phyloP scores from a whole-genome alignment of 53 echinoderm and acorn worm species.

The Echinarachnius parma region DNA sequence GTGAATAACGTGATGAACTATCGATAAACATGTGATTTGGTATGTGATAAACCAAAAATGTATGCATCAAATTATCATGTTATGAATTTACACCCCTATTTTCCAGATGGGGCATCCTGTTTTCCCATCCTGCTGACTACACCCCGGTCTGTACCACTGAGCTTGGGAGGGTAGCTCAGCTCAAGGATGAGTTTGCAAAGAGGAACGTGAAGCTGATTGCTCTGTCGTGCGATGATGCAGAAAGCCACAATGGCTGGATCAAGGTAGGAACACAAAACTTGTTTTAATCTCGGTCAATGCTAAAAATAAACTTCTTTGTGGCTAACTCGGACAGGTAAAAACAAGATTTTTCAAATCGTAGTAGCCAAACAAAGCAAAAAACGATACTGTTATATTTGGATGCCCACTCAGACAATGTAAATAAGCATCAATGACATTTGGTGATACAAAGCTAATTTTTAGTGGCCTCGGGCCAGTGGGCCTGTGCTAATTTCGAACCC shows the following conservation, averaged over 20 bases:
- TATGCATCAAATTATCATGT: neutral
- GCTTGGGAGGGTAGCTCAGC: constrained; percentile 60
- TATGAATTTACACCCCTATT: neutral
- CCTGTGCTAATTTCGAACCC: no score
- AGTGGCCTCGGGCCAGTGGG: no score
- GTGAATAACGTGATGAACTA: neutral
- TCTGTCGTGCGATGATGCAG: constrained; percentile 75
- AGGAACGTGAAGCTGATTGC: constrained; percentile 82
- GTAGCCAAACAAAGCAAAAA: no score
- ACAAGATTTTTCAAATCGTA: no score
- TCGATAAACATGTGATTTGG: neutral
- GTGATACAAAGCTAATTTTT: no score
- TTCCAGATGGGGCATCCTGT: constrained; percentile 93
- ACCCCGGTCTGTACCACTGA: constrained; percentile 98
- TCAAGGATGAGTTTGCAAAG: constrained; percentile 70
- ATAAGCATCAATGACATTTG: no score
- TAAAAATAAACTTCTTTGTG: no score
- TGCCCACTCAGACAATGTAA: no score
- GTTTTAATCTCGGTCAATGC: no score
- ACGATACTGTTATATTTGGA: no score
- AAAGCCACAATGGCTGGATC: constrained; percentile 86
- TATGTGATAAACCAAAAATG: neutral
- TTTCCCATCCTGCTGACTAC: constrained; percentile 98
- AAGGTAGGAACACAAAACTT: constrained; percentile 47
- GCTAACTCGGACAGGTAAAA: no score